phyloP scores from a whole-genome alignment of 2,113 vertebrate genomes.

The Apteryx mantelli region DNA sequence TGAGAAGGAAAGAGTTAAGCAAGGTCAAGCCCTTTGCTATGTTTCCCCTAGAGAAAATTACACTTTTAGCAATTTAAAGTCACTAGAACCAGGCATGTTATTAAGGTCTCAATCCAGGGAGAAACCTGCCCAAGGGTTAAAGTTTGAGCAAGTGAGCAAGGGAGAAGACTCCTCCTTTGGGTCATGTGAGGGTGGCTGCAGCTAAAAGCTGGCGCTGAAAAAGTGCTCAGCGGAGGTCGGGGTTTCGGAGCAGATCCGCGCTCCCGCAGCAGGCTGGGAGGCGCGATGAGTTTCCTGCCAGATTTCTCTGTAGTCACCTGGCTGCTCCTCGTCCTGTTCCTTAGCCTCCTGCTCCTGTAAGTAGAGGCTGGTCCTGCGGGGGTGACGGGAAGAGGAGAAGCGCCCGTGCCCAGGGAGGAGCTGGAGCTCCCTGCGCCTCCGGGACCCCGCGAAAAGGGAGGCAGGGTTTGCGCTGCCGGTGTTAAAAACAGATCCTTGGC shows the following conservation, averaged over 20 bases:
- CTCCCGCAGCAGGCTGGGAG: not conserved
- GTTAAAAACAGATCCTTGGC: not conserved
- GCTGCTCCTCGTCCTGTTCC: slow-evolving; percentile 52
- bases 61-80: not conserved
- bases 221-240: rapidly evolving
- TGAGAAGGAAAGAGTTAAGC: not conserved
- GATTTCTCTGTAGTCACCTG: slow-evolving; percentile 68
- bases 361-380: not conserved
- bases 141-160: not conserved
- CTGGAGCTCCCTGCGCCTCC: not conserved
- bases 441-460: no score
- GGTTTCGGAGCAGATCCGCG: rapidly evolving
- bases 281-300: not conserved
- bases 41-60: not conserved
- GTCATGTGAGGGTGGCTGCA: rapidly evolving
- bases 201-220: not conserved
- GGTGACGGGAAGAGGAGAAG: not conserved
- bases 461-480: no score
- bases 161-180: not conserved
- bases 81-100: not conserved
- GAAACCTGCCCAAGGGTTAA: not conserved
- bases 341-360: slow-evolving; percentile 68
- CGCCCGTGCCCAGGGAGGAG: no score
- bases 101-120: rapidly evolving
- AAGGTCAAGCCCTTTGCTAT: not conserved